Evolutionary conservation across 2,888 invertebrate species (phyloP).

Genomic region (Nebria salina): DNA sequence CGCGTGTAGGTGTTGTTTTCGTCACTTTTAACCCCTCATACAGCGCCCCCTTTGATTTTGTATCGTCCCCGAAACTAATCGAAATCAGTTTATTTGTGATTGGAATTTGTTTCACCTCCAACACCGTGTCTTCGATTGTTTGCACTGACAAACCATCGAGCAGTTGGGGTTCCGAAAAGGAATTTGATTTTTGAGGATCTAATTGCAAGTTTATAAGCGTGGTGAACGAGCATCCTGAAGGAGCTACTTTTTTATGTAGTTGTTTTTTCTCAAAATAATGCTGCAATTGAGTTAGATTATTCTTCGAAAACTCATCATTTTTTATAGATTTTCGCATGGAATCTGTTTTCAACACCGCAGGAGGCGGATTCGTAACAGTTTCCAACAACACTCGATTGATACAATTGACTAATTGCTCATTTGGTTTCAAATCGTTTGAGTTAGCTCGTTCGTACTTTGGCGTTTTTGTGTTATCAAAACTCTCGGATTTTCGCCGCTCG

Average conservation of each 20-base stretch:
- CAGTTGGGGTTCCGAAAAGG: background rate
- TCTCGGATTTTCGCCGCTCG: conserved; percentile 58
- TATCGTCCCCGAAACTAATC: conserved; percentile 30
- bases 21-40: conserved; percentile 54
- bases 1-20: conserved; percentile 49
- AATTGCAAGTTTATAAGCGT: background rate
- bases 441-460: conserved; percentile 17
- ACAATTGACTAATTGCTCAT: background rate
- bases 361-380: background rate
- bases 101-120: conserved; percentile 57
- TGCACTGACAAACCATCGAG: background rate
- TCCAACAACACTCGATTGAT: background rate
- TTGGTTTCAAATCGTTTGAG: background rate
- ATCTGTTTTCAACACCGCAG: conserved; percentile 66
- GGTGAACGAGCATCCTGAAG: background rate
- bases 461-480: conserved; percentile 54
- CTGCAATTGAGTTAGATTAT: background rate
- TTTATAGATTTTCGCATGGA: conserved; percentile 64
- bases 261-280: background rate
- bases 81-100: conserved; percentile 1
- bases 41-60: conserved; percentile 53
- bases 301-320: background rate
- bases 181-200: background rate
- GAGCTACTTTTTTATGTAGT: background rate
- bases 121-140: conserved; percentile 48